These are phyloP conservation scores for Malurus splendens DNA, from an alignment of 2,797 vertebrate genomes.

Conservation along the genomic window DNA sequence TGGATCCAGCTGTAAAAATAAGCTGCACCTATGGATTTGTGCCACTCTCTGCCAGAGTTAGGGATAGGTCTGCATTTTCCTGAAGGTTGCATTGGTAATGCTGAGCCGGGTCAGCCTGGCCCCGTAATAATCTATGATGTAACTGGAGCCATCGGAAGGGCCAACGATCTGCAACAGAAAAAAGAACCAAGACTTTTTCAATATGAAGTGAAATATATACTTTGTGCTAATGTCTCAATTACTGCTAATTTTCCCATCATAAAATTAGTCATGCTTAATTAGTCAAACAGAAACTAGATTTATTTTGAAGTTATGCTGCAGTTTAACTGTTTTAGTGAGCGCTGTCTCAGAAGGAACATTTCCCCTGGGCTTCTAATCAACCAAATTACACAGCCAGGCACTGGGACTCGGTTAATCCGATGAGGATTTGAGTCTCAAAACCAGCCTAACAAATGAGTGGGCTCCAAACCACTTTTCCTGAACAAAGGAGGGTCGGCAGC, in stretches of 20 bases:
- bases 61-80: constrained; percentile 87
- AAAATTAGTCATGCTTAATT: constrained; percentile 66
- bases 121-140: constrained; percentile 97
- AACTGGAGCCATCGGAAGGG: constrained; percentile 91
- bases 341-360: constrained; percentile 33
- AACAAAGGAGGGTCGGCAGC: constrained; percentile 10
- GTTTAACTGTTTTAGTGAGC: constrained; percentile 45
- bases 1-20: neutral
- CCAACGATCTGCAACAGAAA: constrained; percentile 85
- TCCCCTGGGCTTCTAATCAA: constrained; percentile 51
- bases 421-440: constrained; percentile 36
- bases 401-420: neutral
- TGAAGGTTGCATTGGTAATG: constrained; percentile 91
- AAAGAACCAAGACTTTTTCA: constrained; percentile 30
- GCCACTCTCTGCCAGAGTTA: constrained; percentile 54
- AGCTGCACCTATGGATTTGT: neutral
- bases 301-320: constrained; percentile 61
- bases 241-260: constrained; percentile 63
- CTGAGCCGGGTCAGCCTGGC: constrained; percentile 86
- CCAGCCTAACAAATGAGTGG: constrained; percentile 21
- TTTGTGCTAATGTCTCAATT: constrained; percentile 60
- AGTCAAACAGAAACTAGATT: constrained; percentile 62
- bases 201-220: constrained; percentile 44
- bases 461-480: constrained; percentile 14
- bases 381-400: constrained; percentile 20